These are phyloP conservation scores for Embidobia sp. DNA, from an alignment of 2,888 invertebrate genomes.

Conservation along the genomic window DNA sequence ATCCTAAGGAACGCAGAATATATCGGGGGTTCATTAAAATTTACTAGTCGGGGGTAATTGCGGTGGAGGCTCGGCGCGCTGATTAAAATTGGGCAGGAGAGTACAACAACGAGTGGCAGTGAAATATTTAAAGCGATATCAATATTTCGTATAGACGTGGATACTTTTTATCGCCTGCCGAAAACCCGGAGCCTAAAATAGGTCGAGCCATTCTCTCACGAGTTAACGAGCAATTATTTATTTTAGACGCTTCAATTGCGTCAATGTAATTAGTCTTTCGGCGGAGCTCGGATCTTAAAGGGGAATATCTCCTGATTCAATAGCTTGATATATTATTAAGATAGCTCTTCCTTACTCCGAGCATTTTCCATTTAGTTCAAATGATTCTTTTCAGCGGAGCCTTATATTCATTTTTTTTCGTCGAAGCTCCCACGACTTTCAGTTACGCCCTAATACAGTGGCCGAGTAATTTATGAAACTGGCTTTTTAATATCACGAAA, in stretches of 20 bases:
- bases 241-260: slow-evolving; percentile 14
- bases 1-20: slow-evolving; percentile 5
- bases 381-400: slow-evolving; percentile 6
- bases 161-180: neutral
- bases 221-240: slow-evolving; percentile 13
- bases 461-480: neutral
- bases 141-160: neutral
- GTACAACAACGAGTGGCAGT: neutral
- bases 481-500: neutral
- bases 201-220: neutral
- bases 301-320: slow-evolving; percentile 14
- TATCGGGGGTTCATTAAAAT: slow-evolving; percentile 11
- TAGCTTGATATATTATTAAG: slow-evolving; percentile 9
- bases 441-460: neutral
- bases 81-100: neutral
- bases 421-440: neutral
- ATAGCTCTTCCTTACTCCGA: slow-evolving; percentile 2
- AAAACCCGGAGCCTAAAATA: neutral
- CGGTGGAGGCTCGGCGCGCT: neutral
- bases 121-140: neutral
- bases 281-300: neutral
- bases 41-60: slow-evolving; percentile 3
- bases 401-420: slow-evolving; percentile 1
- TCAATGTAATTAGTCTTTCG: slow-evolving; percentile 24
- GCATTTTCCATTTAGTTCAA: slow-evolving; percentile 19